Evolutionary conservation across 2,113 vertebrate genomes (phyloP), one percentile per base, ranked within the genome.

Genomic region (Eupsittula cactorum): DNA sequence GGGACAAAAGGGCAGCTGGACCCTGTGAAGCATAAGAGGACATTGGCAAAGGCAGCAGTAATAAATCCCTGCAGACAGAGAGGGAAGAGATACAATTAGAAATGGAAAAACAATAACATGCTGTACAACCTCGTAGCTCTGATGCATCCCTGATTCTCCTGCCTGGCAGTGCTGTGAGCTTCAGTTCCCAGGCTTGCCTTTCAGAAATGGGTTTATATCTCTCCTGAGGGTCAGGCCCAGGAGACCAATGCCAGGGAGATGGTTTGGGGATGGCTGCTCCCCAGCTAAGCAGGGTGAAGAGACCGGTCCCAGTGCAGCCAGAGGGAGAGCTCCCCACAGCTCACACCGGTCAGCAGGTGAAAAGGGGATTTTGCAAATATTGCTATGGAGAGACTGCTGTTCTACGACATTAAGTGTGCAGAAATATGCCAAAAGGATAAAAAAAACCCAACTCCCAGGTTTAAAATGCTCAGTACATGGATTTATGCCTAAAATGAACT

Each of bases 1-100:
- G 81, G 93, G 94, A 96, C 96, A 91, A 97, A 97, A 96, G 96
- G 95, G 96, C 96, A 97, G 94, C 93, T 97, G 95, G 89, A 95
- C 94, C 74, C 94, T 49, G 57, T 92, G 95, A 85, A 97, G 95
- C 94, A 33, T 91, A 92, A 93, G 84, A 95, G 25, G 95, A 92
- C 92, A 76, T 81, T 96, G 94, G 94, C 95, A 93, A 82, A 95
- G 47, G 78, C 81, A 95, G 86, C 25, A 9, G 83, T 93, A 96
- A 97, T 96, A 94, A 97, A 97, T 96, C 78, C 86, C 89, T 73
- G 77, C 1, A 41, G 96, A 92, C 95, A 95, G 86, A 75, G 83
- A 93, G 74, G 65, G 89, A 95, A 92, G 91, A 97, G 89, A 62
- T 82, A 73, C 95, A 96, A 97, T 96, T 96, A 97, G 93, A 95